Evolutionary conservation across 2,113 vertebrate genomes (phyloP).

Genomic region (Mobula hypostoma): DNA sequence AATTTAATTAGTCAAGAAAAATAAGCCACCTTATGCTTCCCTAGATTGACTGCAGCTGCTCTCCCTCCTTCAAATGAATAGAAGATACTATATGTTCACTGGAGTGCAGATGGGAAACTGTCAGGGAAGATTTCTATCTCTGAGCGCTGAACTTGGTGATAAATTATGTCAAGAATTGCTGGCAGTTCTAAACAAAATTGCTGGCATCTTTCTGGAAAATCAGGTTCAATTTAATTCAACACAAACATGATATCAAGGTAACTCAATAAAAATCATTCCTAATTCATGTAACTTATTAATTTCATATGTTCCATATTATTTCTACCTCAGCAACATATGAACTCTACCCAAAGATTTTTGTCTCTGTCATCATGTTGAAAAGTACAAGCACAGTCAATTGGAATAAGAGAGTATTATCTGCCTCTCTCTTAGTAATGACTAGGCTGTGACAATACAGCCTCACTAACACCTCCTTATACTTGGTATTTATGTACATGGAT

Average conservation of each 20-base stretch:
- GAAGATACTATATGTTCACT: too few relatives aligned
- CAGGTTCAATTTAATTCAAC: not conserved
- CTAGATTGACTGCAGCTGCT: too few relatives aligned
- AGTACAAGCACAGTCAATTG: not conserved
- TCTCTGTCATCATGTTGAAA: not conserved
- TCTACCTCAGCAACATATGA: not conserved
- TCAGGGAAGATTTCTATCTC: too few relatives aligned
- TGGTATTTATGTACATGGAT: not conserved
- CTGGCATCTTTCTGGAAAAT: too few relatives aligned
- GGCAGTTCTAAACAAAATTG: too few relatives aligned
- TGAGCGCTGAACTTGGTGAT: too few relatives aligned
- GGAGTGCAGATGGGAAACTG: too few relatives aligned
- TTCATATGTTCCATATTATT: not conserved
- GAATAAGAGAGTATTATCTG: not conserved
- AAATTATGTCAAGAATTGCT: too few relatives aligned
- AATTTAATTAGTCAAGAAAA: too few relatives aligned
- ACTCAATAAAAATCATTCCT: not conserved
- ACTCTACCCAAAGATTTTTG: not conserved
- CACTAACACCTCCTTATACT: not conserved
- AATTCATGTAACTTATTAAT: not conserved
- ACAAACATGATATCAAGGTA: conserved; percentile 4
- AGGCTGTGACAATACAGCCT: not conserved
- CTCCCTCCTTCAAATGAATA: too few relatives aligned
- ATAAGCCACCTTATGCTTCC: too few relatives aligned
- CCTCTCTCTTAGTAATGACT: not conserved